Percentiles rank a stretch among this genome's conserved stretches.
These are phyloP conservation scores for Atta texana DNA, from an alignment of 1,140 invertebrate genomes.

Conservation along the genomic window DNA sequence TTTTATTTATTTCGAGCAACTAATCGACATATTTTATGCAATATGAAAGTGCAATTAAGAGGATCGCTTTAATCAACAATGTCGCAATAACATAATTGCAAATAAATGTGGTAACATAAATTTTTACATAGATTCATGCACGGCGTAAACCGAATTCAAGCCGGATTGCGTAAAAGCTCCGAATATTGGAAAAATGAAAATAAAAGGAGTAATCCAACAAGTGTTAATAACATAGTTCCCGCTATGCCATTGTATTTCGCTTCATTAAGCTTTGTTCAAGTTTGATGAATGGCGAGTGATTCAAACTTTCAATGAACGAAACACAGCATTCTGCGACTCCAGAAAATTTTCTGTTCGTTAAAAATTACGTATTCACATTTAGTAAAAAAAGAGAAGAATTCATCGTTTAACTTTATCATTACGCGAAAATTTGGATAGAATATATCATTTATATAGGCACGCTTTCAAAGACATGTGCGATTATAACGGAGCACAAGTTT, in stretches of 20 bases:
- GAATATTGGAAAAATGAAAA: conserved; percentile 37
- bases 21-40: conserved; percentile 31
- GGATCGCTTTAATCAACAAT: conserved; percentile 44
- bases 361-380: conserved; percentile 31
- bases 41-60: conserved; percentile 35
- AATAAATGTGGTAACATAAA: conserved; percentile 25
- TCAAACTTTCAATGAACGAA: conserved; percentile 43
- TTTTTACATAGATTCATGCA: conserved; percentile 13
- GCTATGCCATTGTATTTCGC: conserved; percentile 21
- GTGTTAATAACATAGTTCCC: conserved; percentile 52
- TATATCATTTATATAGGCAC: background rate
- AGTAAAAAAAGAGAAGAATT: conserved; percentile 1
- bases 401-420: background rate
- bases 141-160: conserved; percentile 11
- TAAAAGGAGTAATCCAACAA: conserved; percentile 31
- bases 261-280: conserved; percentile 47
- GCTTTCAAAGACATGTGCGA: background rate
- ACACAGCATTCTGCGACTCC: background rate
- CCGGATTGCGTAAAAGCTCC: background rate
- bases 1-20: conserved; percentile 44
- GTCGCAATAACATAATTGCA: conserved; percentile 33
- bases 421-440: background rate
- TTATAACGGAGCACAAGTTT: background rate
- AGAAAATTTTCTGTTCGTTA: conserved; percentile 38
- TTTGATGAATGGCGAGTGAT: conserved; percentile 43